Base-by-base conservation (phyloP, 2,888 invertebrate genomes). In the Drosophila atripex region DNA sequence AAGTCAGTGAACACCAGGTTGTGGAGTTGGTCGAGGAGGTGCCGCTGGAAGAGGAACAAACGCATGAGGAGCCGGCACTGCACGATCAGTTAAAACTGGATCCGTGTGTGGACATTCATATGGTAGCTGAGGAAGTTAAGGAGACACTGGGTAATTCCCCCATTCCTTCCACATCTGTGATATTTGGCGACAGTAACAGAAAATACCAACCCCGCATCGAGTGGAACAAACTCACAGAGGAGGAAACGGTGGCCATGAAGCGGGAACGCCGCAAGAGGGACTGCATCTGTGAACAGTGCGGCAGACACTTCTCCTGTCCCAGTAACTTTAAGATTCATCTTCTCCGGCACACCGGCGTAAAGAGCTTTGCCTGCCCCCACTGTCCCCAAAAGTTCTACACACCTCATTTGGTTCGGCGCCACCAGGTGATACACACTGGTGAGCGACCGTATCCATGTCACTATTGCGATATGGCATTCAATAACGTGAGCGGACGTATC, bases 321-420 rank as follows among this genome's bases (percentile, higher is more conserved):
- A 84, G 84, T 56, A 84, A 84, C 38, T 84, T 84, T 1, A 84
- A 88, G 28, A 73, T 84, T 16, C 84, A 88, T 47, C 63, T 84
- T 7, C 21, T 84, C 8, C 87, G 84, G 0, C 84, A 84, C 47
- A 76, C 78, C 0, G 84, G 84, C 0, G 52, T 76, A 0, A 84
- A 84, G 28, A 78, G 66, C 1, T 86, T 75, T 7, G 16, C 53
- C 11, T 84, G 84, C 25, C 50, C 73, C 12, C 54, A 75, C 12
- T 84, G 84, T 9, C 60, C 76, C 1, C 39, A 80, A 8, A 76
- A 63, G 30, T 84, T 84, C 53, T 84, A 84, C 16, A 84, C 84
- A 4, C 68, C 85, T 1, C 87, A 86, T 35, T 43, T 84, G 25
- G 35, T 84, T 18, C 63, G 88, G 1, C 76, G 84, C 0, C 84